Conservation (phyloP, 2,113 vertebrate genomes). For the Heloderma charlesbogerti region DNA sequence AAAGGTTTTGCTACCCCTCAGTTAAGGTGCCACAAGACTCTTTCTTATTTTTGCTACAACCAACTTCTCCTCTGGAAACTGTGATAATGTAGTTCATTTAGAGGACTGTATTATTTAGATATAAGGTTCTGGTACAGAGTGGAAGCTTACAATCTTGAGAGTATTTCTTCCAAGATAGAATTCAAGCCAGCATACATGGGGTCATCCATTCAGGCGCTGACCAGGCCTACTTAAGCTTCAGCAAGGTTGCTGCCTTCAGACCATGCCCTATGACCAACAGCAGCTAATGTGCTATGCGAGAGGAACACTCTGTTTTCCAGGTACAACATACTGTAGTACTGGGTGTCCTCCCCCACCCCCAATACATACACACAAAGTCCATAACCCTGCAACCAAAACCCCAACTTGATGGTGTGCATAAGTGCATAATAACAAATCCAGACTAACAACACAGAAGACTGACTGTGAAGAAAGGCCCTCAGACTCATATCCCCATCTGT, state of each 20-base stretch:
- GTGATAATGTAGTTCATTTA: too few relatives aligned
- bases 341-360: not conserved
- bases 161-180: not conserved
- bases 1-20: too few relatives aligned
- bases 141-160: not conserved
- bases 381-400: too few relatives aligned
- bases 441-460: not conserved
- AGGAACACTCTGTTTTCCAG: too few relatives aligned
- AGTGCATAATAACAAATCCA: not conserved
- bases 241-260: not conserved
- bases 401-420: not conserved
- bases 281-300: not conserved
- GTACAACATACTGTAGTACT: not conserved
- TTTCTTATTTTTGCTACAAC: too few relatives aligned
- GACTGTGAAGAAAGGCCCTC: not conserved
- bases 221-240: too few relatives aligned
- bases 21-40: too few relatives aligned
- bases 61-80: too few relatives aligned
- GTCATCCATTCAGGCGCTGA: not conserved
- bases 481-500: not conserved
- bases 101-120: too few relatives aligned
- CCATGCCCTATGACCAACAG: not conserved
- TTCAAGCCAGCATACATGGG: not conserved
- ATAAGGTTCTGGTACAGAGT: not conserved
- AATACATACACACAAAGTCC: too few relatives aligned